Evolutionary conservation across 2,113 vertebrate species (phyloP).

Genomic region (Alectura lathami): DNA sequence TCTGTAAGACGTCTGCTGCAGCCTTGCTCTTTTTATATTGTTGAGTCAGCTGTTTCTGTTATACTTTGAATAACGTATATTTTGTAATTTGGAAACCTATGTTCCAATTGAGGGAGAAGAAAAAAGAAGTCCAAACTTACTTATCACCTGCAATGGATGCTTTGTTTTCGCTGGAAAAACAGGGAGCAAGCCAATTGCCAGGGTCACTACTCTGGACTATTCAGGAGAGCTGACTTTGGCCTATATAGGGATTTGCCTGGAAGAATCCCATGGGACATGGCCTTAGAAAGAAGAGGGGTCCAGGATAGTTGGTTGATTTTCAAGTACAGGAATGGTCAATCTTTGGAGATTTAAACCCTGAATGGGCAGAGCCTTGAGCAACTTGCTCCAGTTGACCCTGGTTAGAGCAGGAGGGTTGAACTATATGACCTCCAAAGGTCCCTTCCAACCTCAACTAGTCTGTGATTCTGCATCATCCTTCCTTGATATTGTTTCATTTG

Average conservation of each 20-base stretch:
- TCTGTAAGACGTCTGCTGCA: neutral
- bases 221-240: neutral
- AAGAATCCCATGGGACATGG: neutral
- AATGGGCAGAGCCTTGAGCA: neutral
- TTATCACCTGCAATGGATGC: neutral
- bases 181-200: neutral
- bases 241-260: neutral
- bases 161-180: neutral
- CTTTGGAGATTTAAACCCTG: neutral
- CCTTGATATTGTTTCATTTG: neutral
- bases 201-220: neutral
- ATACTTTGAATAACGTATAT: neutral
- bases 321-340: neutral
- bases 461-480: neutral
- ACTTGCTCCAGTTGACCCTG: neutral
- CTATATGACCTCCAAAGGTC: neutral
- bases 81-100: neutral
- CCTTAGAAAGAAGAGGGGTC: neutral
- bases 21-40: neutral
- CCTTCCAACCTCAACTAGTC: neutral
- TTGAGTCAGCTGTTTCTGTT: neutral
- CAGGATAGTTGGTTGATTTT: neutral
- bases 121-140: neutral
- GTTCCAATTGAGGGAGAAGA: neutral
- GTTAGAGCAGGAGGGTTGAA: neutral